These are phyloP conservation scores for Henricia sp. DNA, from an alignment of 53 echinoderm and acorn worm species.

Conservation along the genomic window DNA sequence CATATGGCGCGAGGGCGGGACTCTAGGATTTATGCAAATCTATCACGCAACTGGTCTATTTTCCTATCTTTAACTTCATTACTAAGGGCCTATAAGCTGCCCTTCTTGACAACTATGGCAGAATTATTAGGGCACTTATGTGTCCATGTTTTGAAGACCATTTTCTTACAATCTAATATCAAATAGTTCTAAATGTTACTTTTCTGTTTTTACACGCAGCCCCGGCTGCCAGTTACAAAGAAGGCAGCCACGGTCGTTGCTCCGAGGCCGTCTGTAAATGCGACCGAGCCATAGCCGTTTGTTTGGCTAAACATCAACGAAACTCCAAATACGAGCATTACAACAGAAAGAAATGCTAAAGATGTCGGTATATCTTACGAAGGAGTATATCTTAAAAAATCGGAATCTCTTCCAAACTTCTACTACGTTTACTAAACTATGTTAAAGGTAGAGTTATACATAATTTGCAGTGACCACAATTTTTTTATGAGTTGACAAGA, in stretches of 20 bases:
- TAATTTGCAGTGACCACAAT: too few species aligned
- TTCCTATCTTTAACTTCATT: background rate
- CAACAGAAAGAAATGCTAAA: constrained; percentile 38
- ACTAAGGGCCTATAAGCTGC: background rate
- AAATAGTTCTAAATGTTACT: background rate
- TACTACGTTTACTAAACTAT: too few species aligned
- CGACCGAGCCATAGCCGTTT: constrained; percentile 26
- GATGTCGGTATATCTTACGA: too few species aligned
- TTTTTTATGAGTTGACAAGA: too few species aligned
- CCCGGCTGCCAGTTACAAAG: constrained; percentile 3
- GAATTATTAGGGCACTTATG: background rate
- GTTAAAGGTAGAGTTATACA: too few species aligned
- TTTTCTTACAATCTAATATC: background rate
- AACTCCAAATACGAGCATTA: constrained; percentile 22
- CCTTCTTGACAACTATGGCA: background rate
- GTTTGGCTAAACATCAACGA: constrained; percentile 24
- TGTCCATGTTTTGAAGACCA: background rate
- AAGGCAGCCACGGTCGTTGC: constrained; percentile 13
- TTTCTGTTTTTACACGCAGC: background rate
- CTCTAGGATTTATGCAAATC: too few species aligned
- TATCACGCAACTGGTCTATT: too few species aligned
- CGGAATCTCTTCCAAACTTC: too few species aligned
- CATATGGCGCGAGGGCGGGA: too few species aligned
- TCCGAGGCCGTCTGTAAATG: constrained; percentile 38
- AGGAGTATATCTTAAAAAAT: too few species aligned